Conservation (phyloP, 2,888 invertebrate genomes). For the Eurois occulta region DNA sequence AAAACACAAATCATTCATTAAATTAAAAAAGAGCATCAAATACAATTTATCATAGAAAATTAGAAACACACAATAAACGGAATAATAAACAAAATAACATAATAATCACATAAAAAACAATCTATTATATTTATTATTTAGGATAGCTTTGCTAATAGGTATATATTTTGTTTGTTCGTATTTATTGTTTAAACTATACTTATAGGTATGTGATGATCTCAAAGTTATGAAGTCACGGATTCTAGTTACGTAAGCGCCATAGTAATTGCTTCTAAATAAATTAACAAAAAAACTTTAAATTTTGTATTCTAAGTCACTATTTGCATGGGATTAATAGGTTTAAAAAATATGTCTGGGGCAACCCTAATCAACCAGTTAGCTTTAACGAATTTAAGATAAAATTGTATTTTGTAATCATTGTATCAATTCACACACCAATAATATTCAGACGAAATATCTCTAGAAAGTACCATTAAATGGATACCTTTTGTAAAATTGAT, state of each 20-base stretch:
- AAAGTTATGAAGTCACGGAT: conserved; percentile 61
- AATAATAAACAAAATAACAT: no score
- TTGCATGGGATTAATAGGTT: conserved; percentile 48
- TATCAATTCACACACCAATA: conserved; percentile 12
- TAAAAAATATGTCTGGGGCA: conserved; percentile 6
- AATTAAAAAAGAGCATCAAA: no score
- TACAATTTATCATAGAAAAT: no score
- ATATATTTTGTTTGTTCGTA: conserved; percentile 48
- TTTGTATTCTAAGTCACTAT: conserved; percentile 58
- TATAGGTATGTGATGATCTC: conserved; percentile 68
- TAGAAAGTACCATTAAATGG: conserved; percentile 43
- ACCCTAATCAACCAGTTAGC: conserved; percentile 33
- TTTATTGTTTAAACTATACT: conserved; percentile 59
- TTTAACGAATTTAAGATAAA: conserved; percentile 26
- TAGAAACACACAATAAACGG: no score
- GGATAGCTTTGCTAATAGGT: conserved; percentile 30
- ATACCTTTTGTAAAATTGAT: conserved; percentile 8
- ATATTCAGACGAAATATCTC: conserved; percentile 7
- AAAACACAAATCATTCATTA: no score
- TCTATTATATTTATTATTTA: no score
- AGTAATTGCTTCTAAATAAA: conserved; percentile 53
- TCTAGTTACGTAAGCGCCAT: conserved; percentile 55
- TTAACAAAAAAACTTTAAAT: conserved; percentile 20
- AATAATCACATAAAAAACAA: no score
- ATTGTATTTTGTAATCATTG: conserved; percentile 29